These are phyloP conservation scores for Branchipolynoe longqiensis DNA, from an alignment of 2,888 invertebrate species.

Conservation along the genomic window DNA sequence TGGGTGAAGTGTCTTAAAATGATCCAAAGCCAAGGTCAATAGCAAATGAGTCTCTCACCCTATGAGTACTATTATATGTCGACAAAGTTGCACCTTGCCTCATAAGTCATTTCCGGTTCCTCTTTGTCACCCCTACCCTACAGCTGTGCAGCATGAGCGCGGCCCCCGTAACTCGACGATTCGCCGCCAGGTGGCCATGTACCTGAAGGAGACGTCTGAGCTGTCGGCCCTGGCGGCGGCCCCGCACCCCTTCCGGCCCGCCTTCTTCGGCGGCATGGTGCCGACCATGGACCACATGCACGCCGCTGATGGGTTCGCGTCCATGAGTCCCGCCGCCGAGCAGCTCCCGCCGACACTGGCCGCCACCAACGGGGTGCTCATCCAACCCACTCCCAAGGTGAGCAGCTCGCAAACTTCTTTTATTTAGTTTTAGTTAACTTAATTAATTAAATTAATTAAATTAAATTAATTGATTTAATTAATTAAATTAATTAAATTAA, in stretches of 20 bases:
- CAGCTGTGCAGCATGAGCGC: slow-evolving; percentile 93
- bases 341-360: slow-evolving; percentile 67
- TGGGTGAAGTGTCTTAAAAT: too few relatives aligned
- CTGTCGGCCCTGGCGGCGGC: slow-evolving; percentile 72
- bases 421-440: too few relatives aligned
- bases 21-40: too few relatives aligned
- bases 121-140: too few relatives aligned
- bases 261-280: slow-evolving; percentile 75
- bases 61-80: background rate
- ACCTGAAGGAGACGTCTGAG: slow-evolving; percentile 85
- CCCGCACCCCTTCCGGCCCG: slow-evolving; percentile 73
- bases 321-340: slow-evolving; percentile 74
- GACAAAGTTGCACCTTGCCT: background rate
- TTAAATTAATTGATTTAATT: too few relatives aligned
- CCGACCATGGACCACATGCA: slow-evolving; percentile 64
- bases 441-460: too few relatives aligned
- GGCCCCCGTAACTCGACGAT: slow-evolving; percentile 97
- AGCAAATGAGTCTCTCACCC: slow-evolving; percentile 1
- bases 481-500: too few relatives aligned
- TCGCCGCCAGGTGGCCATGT: slow-evolving; percentile 93
- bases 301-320: slow-evolving; percentile 72
- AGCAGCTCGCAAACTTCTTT: background rate
- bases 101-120: background rate
- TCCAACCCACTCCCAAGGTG: slow-evolving; percentile 65
- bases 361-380: slow-evolving; percentile 40